Evolutionary conservation across 64 coral and sea anemone species (phyloP).

Genomic region (Anthopleura sola): DNA sequence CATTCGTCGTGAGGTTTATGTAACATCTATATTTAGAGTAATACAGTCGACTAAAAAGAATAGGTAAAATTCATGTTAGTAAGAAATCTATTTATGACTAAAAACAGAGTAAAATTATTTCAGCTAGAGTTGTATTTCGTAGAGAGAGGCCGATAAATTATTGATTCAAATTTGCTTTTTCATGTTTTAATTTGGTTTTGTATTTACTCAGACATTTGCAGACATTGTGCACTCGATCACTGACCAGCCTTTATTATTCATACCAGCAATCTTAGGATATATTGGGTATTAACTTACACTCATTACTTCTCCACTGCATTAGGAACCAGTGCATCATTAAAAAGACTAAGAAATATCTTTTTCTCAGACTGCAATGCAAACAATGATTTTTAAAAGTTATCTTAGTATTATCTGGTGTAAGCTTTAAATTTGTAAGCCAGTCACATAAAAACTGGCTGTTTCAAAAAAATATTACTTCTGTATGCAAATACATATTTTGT

Average conservation of each 20-base stretch:
- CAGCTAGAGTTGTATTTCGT: background rate
- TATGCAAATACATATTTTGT: no score
- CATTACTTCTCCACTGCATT: background rate
- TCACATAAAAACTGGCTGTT: background rate
- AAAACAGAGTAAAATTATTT: background rate
- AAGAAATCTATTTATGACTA: background rate
- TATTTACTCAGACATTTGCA: background rate
- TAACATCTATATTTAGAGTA: background rate
- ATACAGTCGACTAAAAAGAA: background rate
- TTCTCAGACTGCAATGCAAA: no score
- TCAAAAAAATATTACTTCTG: no score
- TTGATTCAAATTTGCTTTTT: background rate
- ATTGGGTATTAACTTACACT: background rate
- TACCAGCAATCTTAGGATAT: background rate
- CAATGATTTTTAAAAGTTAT: no score
- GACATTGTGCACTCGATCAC: background rate
- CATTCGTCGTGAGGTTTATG: background rate
- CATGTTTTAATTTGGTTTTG: background rate
- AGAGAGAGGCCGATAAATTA: background rate
- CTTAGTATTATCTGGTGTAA: background rate
- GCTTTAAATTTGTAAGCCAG: no score
- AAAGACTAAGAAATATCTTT: no score
- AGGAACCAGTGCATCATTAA: background rate
- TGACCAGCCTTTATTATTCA: conserved; percentile 3
- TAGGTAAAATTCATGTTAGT: background rate